These are phyloP conservation scores for Astreopora myriophthalma DNA, from an alignment of 64 coral and sea anemone species.

Conservation along the genomic window DNA sequence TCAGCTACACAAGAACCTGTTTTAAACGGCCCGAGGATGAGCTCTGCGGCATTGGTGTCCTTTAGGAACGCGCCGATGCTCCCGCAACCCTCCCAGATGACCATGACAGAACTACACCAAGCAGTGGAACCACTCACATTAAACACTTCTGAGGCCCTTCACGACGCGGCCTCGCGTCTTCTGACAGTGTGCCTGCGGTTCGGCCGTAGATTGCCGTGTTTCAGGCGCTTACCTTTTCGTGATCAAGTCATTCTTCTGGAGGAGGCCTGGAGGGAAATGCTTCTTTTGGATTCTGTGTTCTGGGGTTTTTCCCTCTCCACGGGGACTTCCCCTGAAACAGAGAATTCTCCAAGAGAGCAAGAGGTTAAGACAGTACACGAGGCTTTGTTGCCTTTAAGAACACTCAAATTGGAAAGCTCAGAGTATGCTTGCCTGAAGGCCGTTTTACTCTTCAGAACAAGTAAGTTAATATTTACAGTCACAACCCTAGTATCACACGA, in stretches of 20 bases:
- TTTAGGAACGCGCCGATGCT: conserved; percentile 17
- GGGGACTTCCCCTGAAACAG: conserved; percentile 1
- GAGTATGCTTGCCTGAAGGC: conserved; percentile 92
- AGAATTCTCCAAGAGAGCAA: conserved; percentile 3
- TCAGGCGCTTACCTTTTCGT: conserved; percentile 79
- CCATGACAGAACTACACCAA: conserved; percentile 65
- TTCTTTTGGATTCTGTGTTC: conserved; percentile 89
- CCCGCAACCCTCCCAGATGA: background rate
- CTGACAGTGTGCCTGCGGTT: conserved; percentile 77
- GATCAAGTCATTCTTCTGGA: conserved; percentile 97
- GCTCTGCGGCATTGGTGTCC: background rate
- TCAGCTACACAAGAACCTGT: background rate
- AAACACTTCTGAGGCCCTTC: conserved; percentile 66
- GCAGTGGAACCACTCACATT: conserved; percentile 81
- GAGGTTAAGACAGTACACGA: conserved; percentile 71
- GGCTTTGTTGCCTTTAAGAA: conserved; percentile 51
- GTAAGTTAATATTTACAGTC: conserved; percentile 3
- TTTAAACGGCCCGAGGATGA: background rate
- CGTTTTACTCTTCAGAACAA: conserved; percentile 90
- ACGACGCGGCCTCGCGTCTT: conserved; percentile 67
- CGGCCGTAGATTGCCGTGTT: conserved; percentile 83
- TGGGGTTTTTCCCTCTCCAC: conserved; percentile 77
- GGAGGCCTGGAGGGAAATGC: conserved; percentile 93
- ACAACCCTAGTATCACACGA: too few relatives aligned
- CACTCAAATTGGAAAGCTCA: conserved; percentile 74